phyloP scores from a whole-genome alignment of 2,113 vertebrate genomes.

The Cnemophilus loriae region DNA sequence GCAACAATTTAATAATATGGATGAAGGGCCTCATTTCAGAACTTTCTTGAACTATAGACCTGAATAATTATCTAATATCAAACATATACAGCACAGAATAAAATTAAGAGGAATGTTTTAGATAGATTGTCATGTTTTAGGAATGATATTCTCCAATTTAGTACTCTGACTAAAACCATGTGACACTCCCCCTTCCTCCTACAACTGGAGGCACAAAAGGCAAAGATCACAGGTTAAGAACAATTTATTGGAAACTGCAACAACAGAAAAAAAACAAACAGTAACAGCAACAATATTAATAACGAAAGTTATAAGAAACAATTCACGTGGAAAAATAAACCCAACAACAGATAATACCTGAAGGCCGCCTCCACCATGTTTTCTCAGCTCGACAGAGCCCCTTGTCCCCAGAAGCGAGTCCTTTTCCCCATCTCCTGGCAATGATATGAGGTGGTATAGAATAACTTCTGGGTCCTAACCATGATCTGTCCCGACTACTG shows the following conservation, averaged over 20 bases:
- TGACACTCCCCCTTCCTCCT: background rate
- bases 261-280: background rate
- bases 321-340: background rate
- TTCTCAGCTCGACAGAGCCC: background rate
- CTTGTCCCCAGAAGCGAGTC: background rate
- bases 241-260: background rate
- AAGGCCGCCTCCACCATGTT: background rate
- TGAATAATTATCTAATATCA: background rate
- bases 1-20: background rate
- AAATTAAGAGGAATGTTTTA: background rate
- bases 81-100: background rate
- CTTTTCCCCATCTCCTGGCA: background rate
- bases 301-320: background rate
- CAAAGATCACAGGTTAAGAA: background rate
- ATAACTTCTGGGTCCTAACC: background rate
- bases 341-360: fast-evolving
- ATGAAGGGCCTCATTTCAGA: background rate
- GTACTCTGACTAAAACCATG: background rate
- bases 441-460: background rate
- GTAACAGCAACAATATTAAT: background rate
- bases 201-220: background rate
- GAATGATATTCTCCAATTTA: background rate
- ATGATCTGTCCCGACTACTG: background rate
- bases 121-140: background rate
- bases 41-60: background rate